Conservation (phyloP, 2,888 invertebrate species). For the Rhamnusium bicolor region DNA sequence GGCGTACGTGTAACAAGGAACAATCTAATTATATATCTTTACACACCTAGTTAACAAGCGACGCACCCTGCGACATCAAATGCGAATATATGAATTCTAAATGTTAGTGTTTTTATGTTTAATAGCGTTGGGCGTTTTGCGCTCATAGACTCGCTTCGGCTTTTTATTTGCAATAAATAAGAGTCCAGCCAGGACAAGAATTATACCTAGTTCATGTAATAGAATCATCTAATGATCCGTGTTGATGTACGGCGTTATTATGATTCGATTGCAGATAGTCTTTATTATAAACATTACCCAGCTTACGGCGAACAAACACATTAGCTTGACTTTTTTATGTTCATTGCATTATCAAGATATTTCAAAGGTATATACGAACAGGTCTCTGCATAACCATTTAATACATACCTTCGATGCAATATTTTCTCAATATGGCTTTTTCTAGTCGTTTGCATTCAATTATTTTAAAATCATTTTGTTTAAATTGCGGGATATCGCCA, state of each 20-base stretch:
- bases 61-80: conserved; percentile 32
- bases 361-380: neutral
- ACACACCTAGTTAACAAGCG: conserved; percentile 38
- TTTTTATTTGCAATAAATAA: neutral
- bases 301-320: neutral
- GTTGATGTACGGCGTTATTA: conserved; percentile 8
- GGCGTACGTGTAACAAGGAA: conserved; percentile 36
- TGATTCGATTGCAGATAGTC: neutral
- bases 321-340: neutral
- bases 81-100: conserved; percentile 14
- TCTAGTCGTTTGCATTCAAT: neutral
- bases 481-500: neutral
- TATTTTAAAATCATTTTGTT: neutral
- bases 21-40: conserved; percentile 43
- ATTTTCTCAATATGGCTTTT: neutral
- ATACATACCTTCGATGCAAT: neutral
- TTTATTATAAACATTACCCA: neutral
- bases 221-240: conserved; percentile 2
- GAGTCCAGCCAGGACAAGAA: neutral
- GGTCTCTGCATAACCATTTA: neutral
- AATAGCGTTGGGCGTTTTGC: neutral
- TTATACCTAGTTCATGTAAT: neutral
- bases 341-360: neutral
- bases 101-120: neutral
- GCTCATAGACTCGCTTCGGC: neutral